Percentiles rank a stretch among this genome's conserved stretches.
Evolutionary conservation across 2,113 vertebrate genomes (phyloP).

Genomic region (Neodon shergylaensis): DNA sequence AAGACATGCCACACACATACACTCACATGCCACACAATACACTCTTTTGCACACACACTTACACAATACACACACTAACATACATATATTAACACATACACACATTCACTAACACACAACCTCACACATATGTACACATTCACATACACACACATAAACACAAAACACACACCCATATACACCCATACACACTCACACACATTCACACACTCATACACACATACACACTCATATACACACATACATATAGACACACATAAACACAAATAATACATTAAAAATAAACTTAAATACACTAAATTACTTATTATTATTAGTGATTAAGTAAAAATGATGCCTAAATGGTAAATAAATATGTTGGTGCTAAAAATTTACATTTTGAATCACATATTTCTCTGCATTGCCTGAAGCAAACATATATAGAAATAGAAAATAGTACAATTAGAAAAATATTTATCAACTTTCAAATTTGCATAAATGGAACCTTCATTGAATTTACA

Average conservation of each 20-base stretch:
- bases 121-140: background rate
- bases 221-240: background rate
- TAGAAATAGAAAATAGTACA: background rate
- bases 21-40: background rate
- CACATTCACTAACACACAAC: background rate
- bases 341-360: background rate
- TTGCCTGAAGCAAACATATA: background rate
- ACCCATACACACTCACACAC: background rate
- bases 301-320: background rate
- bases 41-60: background rate
- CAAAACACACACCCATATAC: background rate
- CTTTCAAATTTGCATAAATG: background rate
- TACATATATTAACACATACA: background rate
- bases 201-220: background rate
- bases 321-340: background rate
- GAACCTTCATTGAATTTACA: background rate
- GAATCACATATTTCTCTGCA: background rate
- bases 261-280: background rate
- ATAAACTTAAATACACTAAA: background rate
- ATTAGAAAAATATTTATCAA: background rate
- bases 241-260: background rate
- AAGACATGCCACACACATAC: background rate
- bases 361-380: background rate
- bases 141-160: background rate
- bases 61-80: background rate